Base-by-base conservation (phyloP, 1,140 invertebrate genomes). In the Brachionus asplanchnoidis region DNA sequence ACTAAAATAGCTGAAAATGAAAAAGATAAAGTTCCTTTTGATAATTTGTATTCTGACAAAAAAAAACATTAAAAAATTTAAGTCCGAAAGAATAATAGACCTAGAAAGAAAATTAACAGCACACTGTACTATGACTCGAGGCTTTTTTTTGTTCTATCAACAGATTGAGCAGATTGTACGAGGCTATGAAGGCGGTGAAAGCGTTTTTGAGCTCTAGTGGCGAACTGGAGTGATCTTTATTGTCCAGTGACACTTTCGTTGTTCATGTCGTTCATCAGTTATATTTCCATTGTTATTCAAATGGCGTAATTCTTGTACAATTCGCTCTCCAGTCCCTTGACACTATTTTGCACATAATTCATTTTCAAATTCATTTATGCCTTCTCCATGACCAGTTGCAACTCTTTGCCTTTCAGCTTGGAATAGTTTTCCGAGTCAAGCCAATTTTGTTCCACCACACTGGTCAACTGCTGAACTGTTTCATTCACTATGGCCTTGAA, bases 241-340 rank as follows among this genome's bases (percentile, higher is more conserved):
- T 20, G 12, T 2, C 40, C 26, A 77, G 12, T 4, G 42, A 20
- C 36, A 1, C 40, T 56, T 4, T 42, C 53, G 20, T 60, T 68
- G 7, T 65, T 68, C 53, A 82, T 32, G 32, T 82, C 79, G n/a
- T 82, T 68, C 28, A 82, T 9, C n/a, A 82, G 20, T n/a, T 82
- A 53, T 4, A 65, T 23, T 68, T 82, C 79, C 17, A 82, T 26
- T 7, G 14, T 17, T 14, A 82, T 44, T 68, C 2, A 20, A 0
- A 60, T 46, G 7, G 56, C 65, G 17, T 65, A 44, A 50, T 77
- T 77, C 50, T 77, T 77, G 12, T 8, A 32, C 44, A 77, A 53
- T 53, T 77, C 42, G 5, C 9, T 20, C 20, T 77, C 44, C 26
- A 77, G 26, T 6, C 11, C 46, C 26, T 77, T 77, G 14, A 77